phyloP scores from a whole-genome alignment of 2,888 invertebrate species.

The Bimastos eiseni region DNA sequence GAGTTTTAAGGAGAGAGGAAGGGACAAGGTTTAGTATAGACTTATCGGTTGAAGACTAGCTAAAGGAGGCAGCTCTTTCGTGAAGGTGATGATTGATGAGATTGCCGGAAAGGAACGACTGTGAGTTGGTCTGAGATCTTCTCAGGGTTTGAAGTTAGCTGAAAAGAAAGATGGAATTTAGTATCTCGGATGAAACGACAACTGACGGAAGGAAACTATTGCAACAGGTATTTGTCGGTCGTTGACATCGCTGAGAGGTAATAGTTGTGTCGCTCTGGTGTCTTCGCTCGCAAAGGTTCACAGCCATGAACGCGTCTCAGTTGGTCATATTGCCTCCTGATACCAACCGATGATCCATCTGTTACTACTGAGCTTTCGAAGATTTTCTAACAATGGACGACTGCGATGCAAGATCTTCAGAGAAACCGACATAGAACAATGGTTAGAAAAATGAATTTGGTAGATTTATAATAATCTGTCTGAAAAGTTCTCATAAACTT shows the following conservation, averaged over 20 bases:
- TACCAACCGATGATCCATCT: background rate
- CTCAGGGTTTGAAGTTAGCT: background rate
- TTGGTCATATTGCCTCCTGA: background rate
- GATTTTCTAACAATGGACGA: background rate
- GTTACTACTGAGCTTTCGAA: background rate
- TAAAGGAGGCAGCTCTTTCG: background rate
- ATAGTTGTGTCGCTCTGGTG: background rate
- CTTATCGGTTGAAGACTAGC: background rate
- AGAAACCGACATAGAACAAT: background rate
- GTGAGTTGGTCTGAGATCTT: background rate
- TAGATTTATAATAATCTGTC: background rate
- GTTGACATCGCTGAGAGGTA: background rate
- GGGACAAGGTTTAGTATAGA: background rate
- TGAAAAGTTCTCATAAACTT: background rate
- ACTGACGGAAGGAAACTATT: background rate
- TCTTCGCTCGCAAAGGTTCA: background rate
- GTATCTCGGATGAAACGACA: background rate
- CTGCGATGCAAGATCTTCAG: background rate
- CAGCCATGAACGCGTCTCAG: background rate
- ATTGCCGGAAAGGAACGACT: background rate
- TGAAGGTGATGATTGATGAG: background rate
- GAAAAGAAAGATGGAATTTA: background rate
- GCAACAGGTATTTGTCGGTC: background rate
- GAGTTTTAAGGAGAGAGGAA: background rate
- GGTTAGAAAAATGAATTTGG: background rate